Base-by-base conservation (phyloP, 2,888 invertebrate genomes). In the Cyrtodaria siliqua region DNA sequence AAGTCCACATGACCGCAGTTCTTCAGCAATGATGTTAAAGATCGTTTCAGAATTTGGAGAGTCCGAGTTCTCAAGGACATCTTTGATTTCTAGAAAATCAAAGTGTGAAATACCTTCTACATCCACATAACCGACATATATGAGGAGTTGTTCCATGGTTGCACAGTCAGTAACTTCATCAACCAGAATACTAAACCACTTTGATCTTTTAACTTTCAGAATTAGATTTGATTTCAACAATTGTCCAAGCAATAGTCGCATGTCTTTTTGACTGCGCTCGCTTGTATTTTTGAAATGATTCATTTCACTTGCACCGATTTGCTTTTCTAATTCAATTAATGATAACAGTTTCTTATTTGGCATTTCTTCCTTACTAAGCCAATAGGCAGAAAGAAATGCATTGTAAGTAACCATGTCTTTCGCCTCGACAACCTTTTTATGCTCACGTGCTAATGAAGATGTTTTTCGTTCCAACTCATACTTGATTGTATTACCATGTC, bases 221-320 rank as follows among this genome's bases (percentile, higher is more conserved):
- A 72, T 24, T 1, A 72, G 40, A 8, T 67, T 57, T 18, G 47
- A 23, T 52, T 53, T 62, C 1, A 67, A 62, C n/a, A 57, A 18
- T 23, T 73, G 56, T 0, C 73, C 67, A 27, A 67, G 44, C 6
- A 44, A 55, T 53, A 73, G n/a, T 4, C 66, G 49, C 60, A 73
- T 52, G 40, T 40, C 40, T 40, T 40, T 40, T 14, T 40, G 40
- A 14, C 40, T 40, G 8, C 40, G 8, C 40, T 67, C 55, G 57
- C 61, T 61, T 16, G 27, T 56, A 27, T 73, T n/a, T n/a, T n/a
- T n/a, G n/a, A n/a, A n/a, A n/a, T n/a, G n/a, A n/a, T n/a, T n/a
- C n/a, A n/a, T n/a, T n/a, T n/a, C n/a, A n/a, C n/a, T n/a, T n/a
- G n/a, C n/a, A n/a, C n/a, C n/a, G n/a, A n/a, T n/a, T n/a, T n/a